phyloP scores from a whole-genome alignment of 2,797 vertebrate genomes.

The Coendou prehensilis region DNA sequence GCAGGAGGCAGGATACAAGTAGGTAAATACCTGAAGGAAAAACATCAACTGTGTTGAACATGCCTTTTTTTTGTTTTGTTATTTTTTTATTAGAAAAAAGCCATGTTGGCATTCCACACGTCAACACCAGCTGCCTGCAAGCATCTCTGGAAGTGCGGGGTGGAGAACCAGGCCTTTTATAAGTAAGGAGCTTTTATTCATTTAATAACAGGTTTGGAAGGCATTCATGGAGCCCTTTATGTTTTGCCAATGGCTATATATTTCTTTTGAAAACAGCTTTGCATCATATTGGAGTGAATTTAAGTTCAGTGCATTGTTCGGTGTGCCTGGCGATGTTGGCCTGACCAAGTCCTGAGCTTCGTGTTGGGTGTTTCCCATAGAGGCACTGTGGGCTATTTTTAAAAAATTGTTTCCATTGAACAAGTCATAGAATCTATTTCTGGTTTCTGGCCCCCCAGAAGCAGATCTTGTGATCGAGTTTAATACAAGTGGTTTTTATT shows the following conservation, averaged over 20 bases:
- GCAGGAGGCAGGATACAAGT: background rate
- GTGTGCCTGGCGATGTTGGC: background rate
- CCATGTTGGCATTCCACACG: slow-evolving; percentile 97
- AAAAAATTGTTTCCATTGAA: background rate
- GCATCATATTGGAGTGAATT: slow-evolving; percentile 43
- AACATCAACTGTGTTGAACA: background rate
- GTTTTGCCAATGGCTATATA: slow-evolving; percentile 18
- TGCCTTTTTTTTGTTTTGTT: slow-evolving; percentile 84
- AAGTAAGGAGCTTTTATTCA: slow-evolving; percentile 92
- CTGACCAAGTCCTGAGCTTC: background rate
- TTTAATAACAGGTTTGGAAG: slow-evolving; percentile 57
- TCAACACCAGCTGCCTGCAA: slow-evolving; percentile 99
- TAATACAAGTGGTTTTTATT: background rate
- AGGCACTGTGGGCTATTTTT: background rate
- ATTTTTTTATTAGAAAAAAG: slow-evolving; percentile 94
- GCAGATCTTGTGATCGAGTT: background rate
- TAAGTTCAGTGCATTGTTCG: background rate
- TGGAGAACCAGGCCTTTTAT: slow-evolving; percentile 99
- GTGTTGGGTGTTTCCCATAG: background rate
- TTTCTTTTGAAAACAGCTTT: slow-evolving; percentile 6
- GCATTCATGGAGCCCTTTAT: background rate
- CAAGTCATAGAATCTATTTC: background rate
- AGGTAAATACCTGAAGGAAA: slow-evolving; percentile 34
- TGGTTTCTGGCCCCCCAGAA: background rate
- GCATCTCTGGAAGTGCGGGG: slow-evolving; percentile 99